These are phyloP conservation scores for Meriones psammophilus DNA, from an alignment of 2,797 vertebrate species.

Conservation along the genomic window DNA sequence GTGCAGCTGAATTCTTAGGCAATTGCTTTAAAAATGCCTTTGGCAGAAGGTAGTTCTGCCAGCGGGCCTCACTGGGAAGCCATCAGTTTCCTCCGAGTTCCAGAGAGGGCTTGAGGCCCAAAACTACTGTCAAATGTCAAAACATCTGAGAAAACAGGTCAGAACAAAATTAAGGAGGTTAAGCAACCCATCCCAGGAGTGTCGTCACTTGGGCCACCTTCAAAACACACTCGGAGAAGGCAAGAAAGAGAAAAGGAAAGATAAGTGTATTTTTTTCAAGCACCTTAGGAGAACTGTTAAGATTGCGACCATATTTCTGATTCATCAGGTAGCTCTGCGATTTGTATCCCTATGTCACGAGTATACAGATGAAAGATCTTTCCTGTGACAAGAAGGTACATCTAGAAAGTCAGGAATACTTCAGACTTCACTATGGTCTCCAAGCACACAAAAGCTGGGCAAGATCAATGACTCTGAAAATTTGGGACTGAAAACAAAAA, in stretches of 20 bases:
- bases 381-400: not conserved
- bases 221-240: conserved; percentile 30
- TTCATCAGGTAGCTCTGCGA: not conserved
- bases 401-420: accelerated
- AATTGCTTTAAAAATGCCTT: conserved; percentile 19
- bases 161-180: not conserved
- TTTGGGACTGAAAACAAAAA: not conserved
- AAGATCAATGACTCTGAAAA: not conserved
- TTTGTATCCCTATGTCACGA: not conserved
- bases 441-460: not conserved
- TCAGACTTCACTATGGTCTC: not conserved
- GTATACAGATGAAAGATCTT: not conserved
- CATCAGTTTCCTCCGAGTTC: not conserved
- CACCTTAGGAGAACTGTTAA: not conserved
- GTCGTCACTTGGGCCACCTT: not conserved
- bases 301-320: not conserved
- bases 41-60: not conserved
- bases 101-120: not conserved
- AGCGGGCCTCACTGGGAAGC: not conserved
- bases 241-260: not conserved
- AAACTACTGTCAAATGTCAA: not conserved
- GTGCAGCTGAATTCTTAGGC: not conserved
- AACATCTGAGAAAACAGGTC: not conserved
- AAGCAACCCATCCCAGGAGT: not conserved
- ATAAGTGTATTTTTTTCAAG: not conserved